Conservation (phyloP, 1,140 invertebrate species). For the Lepidurus apus region DNA sequence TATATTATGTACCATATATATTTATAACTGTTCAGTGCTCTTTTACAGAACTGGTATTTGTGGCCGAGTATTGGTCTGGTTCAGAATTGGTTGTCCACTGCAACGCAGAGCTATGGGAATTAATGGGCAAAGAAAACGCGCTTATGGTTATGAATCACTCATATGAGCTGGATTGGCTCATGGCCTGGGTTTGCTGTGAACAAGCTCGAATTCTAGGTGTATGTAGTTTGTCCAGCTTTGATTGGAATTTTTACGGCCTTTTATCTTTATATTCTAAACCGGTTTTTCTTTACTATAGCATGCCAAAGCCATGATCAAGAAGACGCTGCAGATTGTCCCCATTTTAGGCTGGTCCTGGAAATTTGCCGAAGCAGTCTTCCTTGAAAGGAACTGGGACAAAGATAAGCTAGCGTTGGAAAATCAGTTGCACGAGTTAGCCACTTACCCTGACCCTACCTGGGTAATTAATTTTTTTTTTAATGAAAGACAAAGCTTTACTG, state of each 20-base stretch:
- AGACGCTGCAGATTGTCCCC: constrained; percentile 84
- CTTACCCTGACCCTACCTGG: constrained; percentile 84
- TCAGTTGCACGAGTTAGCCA: constrained; percentile 72
- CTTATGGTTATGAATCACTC: constrained; percentile 90
- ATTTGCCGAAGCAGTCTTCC: constrained; percentile 85
- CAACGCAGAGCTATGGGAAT: constrained; percentile 68
- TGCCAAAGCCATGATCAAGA: constrained; percentile 92
- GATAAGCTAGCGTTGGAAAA: constrained; percentile 73
- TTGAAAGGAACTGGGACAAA: constrained; percentile 85
- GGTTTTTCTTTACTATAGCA: constrained; percentile 61
- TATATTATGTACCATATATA: constrained; percentile 22
- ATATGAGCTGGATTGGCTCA: constrained; percentile 92
- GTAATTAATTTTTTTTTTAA: constrained; percentile 47
- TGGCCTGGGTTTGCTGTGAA: constrained; percentile 81
- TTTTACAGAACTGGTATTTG: constrained; percentile 77
- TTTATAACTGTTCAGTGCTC: constrained; percentile 37
- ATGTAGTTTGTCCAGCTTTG: constrained; percentile 39
- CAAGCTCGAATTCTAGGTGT: constrained; percentile 69
- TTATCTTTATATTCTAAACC: too few species aligned
- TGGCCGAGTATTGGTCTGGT: constrained; percentile 88
- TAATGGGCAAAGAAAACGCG: constrained; percentile 80
- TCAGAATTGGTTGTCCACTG: constrained; percentile 66
- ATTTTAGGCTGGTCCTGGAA: constrained; percentile 92
- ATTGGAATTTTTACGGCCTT: constrained; percentile 23
- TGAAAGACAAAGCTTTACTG: too few species aligned